A percentile compares a stretch with the other conserved stretches of the same genome.
Conservation (phyloP, 2,888 invertebrate genomes). For the Lasioglossum marginatum region DNA sequence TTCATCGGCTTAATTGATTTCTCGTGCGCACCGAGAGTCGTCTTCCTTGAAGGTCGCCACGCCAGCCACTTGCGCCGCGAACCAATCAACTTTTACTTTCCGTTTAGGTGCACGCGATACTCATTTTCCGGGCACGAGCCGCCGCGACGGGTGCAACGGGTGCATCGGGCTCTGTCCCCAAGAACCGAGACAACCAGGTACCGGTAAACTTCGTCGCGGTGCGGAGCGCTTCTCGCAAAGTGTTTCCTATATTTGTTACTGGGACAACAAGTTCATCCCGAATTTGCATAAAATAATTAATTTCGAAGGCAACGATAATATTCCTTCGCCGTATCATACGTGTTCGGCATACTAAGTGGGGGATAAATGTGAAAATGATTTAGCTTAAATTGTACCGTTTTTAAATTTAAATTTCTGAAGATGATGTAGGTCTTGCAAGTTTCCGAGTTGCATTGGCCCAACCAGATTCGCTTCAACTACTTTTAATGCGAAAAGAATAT, state of each 20-base stretch:
- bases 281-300: neutral
- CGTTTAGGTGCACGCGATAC: conserved; percentile 42
- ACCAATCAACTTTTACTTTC: conserved; percentile 52
- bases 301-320: neutral
- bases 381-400: neutral
- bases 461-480: neutral
- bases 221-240: neutral
- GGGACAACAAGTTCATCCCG: neutral
- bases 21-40: conserved; percentile 62
- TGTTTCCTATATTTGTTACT: neutral
- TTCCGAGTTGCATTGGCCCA: neutral
- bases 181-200: neutral
- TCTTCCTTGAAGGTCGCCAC: conserved; percentile 56
- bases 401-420: neutral
- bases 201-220: neutral
- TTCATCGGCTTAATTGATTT: conserved; percentile 81
- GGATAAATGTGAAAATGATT: neutral
- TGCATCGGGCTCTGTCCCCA: neutral
- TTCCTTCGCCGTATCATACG: neutral
- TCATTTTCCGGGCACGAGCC: conserved; percentile 5
- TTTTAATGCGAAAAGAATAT: neutral
- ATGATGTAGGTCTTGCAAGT: neutral
- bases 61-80: conserved; percentile 32
- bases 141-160: neutral
- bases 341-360: neutral